Evolutionary conservation across 2,797 vertebrate genomes (phyloP).

Genomic region (Darevskia nairensis): DNA sequence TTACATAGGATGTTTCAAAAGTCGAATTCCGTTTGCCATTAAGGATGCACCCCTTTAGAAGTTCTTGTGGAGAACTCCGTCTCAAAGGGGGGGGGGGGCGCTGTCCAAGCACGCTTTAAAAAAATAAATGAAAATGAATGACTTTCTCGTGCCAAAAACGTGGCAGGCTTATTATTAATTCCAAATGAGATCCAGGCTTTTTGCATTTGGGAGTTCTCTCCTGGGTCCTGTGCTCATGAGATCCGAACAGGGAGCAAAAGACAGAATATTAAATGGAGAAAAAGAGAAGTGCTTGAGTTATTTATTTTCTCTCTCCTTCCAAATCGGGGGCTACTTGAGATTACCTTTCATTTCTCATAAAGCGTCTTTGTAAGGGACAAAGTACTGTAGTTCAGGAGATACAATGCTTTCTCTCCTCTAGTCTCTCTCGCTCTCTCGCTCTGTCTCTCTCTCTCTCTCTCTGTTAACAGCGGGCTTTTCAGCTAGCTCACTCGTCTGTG

Average conservation of each 20-base stretch:
- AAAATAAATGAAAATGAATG: not conserved
- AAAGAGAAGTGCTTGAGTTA: not conserved
- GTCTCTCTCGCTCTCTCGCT: not conserved
- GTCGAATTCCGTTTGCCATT: conserved; percentile 22
- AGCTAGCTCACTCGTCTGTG: conserved; percentile 39
- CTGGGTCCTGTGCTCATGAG: not conserved
- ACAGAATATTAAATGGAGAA: not conserved
- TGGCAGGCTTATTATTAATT: not conserved
- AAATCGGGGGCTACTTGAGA: not conserved
- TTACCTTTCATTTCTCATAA: conserved; percentile 20
- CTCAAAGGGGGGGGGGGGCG: not conserved
- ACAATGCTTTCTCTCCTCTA: conserved; percentile 9
- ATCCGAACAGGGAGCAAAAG: not conserved
- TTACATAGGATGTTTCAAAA: conserved; percentile 24
- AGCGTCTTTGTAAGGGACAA: conserved; percentile 54
- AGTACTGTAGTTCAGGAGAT: not conserved
- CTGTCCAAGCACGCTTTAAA: not conserved
- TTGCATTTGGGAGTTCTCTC: not conserved
- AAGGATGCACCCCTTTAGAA: conserved; percentile 33
- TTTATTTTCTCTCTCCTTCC: not conserved
- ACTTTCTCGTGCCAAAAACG: not conserved
- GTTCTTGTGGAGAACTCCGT: not conserved
- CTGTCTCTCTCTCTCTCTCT: conserved; percentile 1
- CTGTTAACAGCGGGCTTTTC: not conserved
- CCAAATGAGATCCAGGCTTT: not conserved